A percentile compares a stretch with the other conserved stretches of the same genome.
phyloP scores from a whole-genome alignment of 2,797 vertebrate species.

The Echeneis naucrates region DNA sequence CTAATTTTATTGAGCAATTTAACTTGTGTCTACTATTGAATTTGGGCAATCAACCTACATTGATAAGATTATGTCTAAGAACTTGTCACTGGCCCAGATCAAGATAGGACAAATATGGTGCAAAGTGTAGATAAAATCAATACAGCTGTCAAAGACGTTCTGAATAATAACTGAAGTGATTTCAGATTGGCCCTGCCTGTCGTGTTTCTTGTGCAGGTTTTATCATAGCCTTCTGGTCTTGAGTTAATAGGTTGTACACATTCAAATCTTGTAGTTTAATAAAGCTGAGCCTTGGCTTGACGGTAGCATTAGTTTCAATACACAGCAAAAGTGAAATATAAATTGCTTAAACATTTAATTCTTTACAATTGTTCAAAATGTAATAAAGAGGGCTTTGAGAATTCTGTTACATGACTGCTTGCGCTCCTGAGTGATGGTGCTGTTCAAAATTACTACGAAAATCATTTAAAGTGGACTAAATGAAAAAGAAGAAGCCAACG shows the following conservation, averaged over 20 bases:
- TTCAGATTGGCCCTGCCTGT: not conserved
- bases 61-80: not conserved
- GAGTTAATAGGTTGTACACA: conserved; percentile 30
- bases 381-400: conserved; percentile 1
- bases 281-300: not conserved
- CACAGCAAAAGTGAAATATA: not conserved
- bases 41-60: conserved; percentile 20
- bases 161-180: conserved; percentile 21
- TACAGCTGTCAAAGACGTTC: conserved; percentile 2
- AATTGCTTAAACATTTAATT: not conserved
- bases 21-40: conserved; percentile 12
- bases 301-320: not conserved
- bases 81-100: conserved; percentile 7
- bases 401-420: not conserved
- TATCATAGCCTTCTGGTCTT: conserved; percentile 28
- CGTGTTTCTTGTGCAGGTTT: conserved; percentile 12
- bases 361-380: not conserved
- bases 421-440: not conserved
- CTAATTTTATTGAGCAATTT: conserved; percentile 24
- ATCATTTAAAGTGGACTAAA: not conserved
- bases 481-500: not conserved
- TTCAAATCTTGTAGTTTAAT: conserved; percentile 8
- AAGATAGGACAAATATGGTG: conserved; percentile 14
- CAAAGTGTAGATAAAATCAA: conserved; percentile 13
- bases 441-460: not conserved